Evolutionary conservation across 2,113 vertebrate genomes (phyloP).

Genomic region (Paradisaea rubra): DNA sequence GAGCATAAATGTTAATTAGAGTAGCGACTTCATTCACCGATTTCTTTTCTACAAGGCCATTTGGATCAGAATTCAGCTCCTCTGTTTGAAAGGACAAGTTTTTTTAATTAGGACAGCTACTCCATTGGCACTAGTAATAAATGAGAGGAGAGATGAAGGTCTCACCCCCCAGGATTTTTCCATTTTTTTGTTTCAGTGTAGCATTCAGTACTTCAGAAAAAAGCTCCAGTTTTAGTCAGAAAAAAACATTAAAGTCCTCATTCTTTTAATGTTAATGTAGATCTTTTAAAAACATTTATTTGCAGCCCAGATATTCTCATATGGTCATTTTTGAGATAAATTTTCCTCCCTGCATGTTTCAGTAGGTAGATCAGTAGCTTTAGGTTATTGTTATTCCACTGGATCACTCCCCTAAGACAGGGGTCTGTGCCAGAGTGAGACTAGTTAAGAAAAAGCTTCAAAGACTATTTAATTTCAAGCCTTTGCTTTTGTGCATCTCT

Average conservation of each 20-base stretch:
- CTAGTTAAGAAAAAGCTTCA: constrained; percentile 37
- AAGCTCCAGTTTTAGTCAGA: not conserved
- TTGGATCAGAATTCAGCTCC: constrained; percentile 54
- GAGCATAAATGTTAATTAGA: constrained; percentile 64
- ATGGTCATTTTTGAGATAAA: not conserved
- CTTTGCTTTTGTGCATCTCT: constrained; percentile 24
- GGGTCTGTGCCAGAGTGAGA: constrained; percentile 2
- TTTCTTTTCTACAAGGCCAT: constrained; percentile 63
- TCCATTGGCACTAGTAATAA: constrained; percentile 44
- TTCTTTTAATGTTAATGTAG: not conserved
- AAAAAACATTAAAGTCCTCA: not conserved
- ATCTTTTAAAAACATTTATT: not conserved
- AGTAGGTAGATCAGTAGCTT: not conserved
- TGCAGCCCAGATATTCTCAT: not conserved
- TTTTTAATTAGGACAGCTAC: constrained; percentile 65
- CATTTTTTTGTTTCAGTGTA: not conserved
- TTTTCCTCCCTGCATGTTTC: not conserved
- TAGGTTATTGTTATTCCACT: constrained; percentile 41
- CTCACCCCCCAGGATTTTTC: not conserved
- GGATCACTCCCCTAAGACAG: constrained; percentile 7
- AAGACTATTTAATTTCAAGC: constrained; percentile 54
- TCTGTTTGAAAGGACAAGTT: constrained; percentile 53
- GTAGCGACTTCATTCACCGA: constrained; percentile 64
- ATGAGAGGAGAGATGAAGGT: constrained; percentile 16
- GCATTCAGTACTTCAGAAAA: not conserved